A percentile compares a stretch with the other conserved stretches of the same genome.
Evolutionary conservation across 2,113 vertebrate genomes (phyloP).

Genomic region (Cricetomys ansorgei): DNA sequence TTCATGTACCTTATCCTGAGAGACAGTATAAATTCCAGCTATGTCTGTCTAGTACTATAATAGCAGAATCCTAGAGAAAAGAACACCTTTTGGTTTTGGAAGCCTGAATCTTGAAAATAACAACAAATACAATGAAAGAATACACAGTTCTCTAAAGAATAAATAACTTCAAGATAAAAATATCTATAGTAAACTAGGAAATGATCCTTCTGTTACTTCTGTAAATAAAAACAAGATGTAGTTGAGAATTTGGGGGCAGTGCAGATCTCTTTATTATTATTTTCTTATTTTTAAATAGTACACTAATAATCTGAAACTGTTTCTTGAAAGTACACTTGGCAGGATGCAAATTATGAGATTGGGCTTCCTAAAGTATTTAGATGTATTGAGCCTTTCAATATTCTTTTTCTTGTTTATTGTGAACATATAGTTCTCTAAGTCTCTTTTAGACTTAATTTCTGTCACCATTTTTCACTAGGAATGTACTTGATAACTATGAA

Average conservation of each 20-base stretch:
- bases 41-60: neutral
- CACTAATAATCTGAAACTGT: neutral
- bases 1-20: neutral
- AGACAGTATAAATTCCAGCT: neutral
- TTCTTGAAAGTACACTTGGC: neutral
- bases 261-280: neutral
- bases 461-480: neutral
- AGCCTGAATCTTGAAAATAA: neutral
- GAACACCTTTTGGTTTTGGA: neutral
- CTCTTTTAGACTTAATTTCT: neutral
- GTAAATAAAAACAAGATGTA: neutral
- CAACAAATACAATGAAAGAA: neutral
- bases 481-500: neutral
- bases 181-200: neutral
- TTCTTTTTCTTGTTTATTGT: neutral
- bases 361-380: neutral
- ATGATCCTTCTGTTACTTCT: neutral
- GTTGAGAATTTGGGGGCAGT: neutral
- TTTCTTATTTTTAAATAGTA: too few relatives aligned
- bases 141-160: neutral
- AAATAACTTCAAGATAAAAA: neutral
- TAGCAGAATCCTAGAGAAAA: neutral
- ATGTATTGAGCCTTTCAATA: neutral
- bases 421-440: neutral
- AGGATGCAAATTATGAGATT: neutral